Conservation (phyloP, 2,888 invertebrate genomes). For the Saturnia pavonia region DNA sequence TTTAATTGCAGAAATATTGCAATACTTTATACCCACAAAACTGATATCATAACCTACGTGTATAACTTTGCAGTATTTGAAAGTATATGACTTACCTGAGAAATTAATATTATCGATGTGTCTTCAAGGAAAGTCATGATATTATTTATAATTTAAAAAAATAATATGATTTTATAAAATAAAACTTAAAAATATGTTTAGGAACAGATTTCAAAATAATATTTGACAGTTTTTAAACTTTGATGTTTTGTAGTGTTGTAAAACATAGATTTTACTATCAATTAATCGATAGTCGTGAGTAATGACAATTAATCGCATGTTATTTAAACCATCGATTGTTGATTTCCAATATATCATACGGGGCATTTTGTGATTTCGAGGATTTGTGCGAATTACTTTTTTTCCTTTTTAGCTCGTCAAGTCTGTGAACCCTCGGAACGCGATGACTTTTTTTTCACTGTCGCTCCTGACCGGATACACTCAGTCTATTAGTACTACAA, state of each 20-base stretch:
- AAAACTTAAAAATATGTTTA: not conserved
- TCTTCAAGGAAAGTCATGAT: slow-evolving; percentile 92
- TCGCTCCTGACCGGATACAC: too few relatives aligned
- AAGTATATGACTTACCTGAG: slow-evolving; percentile 83
- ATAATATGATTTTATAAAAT: not conserved
- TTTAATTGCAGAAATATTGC: not conserved
- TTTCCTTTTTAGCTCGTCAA: too few relatives aligned
- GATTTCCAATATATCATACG: too few relatives aligned
- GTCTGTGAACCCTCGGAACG: too few relatives aligned
- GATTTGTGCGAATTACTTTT: too few relatives aligned
- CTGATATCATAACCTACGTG: not conserved
- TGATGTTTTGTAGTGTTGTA: not conserved
- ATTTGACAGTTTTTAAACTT: not conserved
- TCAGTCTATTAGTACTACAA: too few relatives aligned
- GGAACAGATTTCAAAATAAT: not conserved
- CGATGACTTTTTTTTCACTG: too few relatives aligned
- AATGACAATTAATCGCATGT: too few relatives aligned
- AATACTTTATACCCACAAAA: not conserved
- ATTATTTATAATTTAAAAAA: not conserved
- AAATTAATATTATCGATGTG: slow-evolving; percentile 90
- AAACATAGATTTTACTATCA: too few relatives aligned
- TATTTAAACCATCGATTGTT: too few relatives aligned
- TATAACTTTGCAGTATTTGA: not conserved
- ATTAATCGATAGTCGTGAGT: too few relatives aligned
- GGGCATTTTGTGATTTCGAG: too few relatives aligned